Percentiles rank a stretch among this genome's conserved stretches.
Evolutionary conservation across 2,113 vertebrate species (phyloP).

Genomic region (Tautogolabrus adspersus): DNA sequence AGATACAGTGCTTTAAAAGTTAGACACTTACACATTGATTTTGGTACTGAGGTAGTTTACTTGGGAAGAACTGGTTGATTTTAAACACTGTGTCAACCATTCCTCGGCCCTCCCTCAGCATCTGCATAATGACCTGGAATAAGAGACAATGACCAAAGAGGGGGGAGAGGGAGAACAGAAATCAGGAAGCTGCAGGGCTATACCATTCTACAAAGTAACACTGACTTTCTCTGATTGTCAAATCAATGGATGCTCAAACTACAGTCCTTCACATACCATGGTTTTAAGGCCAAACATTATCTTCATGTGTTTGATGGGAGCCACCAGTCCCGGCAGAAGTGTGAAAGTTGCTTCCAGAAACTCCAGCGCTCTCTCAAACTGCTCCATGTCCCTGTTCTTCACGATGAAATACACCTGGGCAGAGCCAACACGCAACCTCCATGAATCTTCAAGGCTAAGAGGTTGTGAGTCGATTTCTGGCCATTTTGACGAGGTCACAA

Average conservation of each 20-base stretch:
- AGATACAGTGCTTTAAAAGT: too few species aligned
- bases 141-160: not conserved
- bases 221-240: not conserved
- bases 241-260: not conserved
- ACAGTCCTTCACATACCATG: slow-evolving; percentile 62
- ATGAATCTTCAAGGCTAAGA: slow-evolving; percentile 65
- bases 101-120: slow-evolving; percentile 68
- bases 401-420: slow-evolving; percentile 71
- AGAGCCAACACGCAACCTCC: slow-evolving; percentile 72
- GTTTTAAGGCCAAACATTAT: slow-evolving; percentile 84
- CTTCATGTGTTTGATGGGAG: slow-evolving; percentile 85
- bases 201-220: not conserved
- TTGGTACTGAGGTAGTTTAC: slow-evolving; percentile 73
- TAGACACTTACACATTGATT: slow-evolving; percentile 75
- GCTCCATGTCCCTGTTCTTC: slow-evolving; percentile 68
- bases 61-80: slow-evolving; percentile 75
- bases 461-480: slow-evolving; percentile 59
- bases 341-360: slow-evolving; percentile 72
- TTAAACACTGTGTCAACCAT: slow-evolving; percentile 63
- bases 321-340: slow-evolving; percentile 76
- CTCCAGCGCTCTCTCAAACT: slow-evolving; percentile 69
- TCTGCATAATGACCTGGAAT: slow-evolving; percentile 80
- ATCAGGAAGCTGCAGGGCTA: not conserved
- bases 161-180: not conserved
- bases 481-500: slow-evolving; percentile 60